Conservation (phyloP, 2,888 invertebrate genomes). For the Acleris literana region DNA sequence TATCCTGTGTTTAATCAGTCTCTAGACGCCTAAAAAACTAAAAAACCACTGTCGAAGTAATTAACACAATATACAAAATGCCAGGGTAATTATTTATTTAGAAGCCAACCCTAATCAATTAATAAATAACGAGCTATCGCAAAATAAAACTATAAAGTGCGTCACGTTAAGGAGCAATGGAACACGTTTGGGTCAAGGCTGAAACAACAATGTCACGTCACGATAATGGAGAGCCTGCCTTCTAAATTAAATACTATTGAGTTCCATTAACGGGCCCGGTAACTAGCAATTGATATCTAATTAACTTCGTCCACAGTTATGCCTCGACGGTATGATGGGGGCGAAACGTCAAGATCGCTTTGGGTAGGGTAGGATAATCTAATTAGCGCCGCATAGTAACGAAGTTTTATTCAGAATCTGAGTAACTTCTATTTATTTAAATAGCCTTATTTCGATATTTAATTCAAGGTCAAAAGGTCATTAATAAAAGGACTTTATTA, state of each 20-base stretch:
- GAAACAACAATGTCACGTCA: conserved; percentile 43
- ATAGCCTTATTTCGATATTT: neutral
- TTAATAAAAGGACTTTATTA: too few species aligned
- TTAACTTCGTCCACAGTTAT: conserved; percentile 42
- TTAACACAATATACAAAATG: neutral
- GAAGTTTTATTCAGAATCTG: neutral
- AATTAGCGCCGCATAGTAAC: conserved; percentile 8
- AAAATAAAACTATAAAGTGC: conserved; percentile 19
- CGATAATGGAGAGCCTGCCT: conserved; percentile 48
- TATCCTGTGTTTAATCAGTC: conserved; percentile 28
- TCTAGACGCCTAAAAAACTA: conserved; percentile 1
- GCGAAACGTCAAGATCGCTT: conserved; percentile 20
- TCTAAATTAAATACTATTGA: conserved; percentile 42
- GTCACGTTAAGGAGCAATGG: conserved; percentile 30
- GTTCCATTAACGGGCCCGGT: conserved; percentile 45
- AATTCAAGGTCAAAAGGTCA: too few species aligned
- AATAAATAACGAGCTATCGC: conserved; percentile 26
- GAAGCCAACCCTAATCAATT: conserved; percentile 1
- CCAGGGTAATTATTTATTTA: too few species aligned
- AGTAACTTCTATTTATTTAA: neutral
- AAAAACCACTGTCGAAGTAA: conserved; percentile 9
- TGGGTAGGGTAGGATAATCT: conserved; percentile 12
- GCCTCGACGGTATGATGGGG: conserved; percentile 21
- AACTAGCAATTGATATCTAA: conserved; percentile 45
- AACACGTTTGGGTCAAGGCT: conserved; percentile 52